Percentiles rank a stretch among this genome's conserved stretches.
These are phyloP conservation scores for Prosopocoilus inquinatus DNA, from an alignment of 2,888 invertebrate genomes.

Conservation along the genomic window DNA sequence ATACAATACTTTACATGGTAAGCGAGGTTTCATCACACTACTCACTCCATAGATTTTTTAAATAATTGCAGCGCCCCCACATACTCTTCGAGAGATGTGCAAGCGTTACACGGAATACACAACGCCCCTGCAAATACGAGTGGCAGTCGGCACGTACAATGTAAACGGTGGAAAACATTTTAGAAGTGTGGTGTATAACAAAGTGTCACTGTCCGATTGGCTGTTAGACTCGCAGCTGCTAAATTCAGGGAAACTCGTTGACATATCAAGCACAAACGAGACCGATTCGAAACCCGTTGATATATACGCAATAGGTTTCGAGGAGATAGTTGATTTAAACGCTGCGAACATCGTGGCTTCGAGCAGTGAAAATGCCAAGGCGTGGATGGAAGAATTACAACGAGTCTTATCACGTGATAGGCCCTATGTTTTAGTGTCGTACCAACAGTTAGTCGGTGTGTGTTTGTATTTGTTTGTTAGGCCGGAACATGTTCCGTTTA, in stretches of 20 bases:
- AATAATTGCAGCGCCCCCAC: constrained; percentile 65
- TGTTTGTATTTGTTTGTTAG: constrained; percentile 93
- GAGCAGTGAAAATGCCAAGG: constrained; percentile 86
- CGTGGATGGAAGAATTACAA: constrained; percentile 94
- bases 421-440: constrained; percentile 86
- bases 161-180: constrained; percentile 99
- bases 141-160: constrained; percentile 96
- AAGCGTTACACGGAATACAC: constrained; percentile 78
- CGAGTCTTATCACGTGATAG: constrained; percentile 82
- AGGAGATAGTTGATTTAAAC: constrained; percentile 98
- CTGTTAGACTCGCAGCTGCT: constrained; percentile 77
- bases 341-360: constrained; percentile 98
- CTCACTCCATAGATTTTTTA: not conserved
- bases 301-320: constrained; percentile 96
- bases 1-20: constrained; percentile 78
- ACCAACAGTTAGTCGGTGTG: constrained; percentile 95
- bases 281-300: constrained; percentile 67
- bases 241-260: constrained; percentile 48
- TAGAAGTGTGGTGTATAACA: constrained; percentile 91
- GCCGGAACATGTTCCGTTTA: constrained; percentile 82
- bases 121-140: constrained; percentile 66
- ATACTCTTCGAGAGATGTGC: constrained; percentile 81
- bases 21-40: constrained; percentile 22
- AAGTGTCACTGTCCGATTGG: constrained; percentile 84
- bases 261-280: constrained; percentile 51